Percentiles rank a stretch among this genome's conserved stretches.
Conservation (phyloP, 2,888 invertebrate species). For the Actias luna region DNA sequence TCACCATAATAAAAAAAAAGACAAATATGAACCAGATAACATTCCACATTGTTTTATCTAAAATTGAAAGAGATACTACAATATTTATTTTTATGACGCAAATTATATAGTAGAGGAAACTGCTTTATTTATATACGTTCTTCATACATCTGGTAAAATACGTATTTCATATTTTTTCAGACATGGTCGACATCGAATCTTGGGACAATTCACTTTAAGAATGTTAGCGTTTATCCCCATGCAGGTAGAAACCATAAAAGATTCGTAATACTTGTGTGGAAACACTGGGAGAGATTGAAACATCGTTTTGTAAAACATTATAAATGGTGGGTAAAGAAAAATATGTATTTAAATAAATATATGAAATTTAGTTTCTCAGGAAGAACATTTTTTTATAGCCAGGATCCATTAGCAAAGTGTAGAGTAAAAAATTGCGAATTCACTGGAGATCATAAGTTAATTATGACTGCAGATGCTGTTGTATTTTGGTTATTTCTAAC, state of each 20-base stretch:
- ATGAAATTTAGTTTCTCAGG: not conserved
- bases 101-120: not conserved
- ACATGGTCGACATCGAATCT: constrained; percentile 45
- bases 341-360: not conserved
- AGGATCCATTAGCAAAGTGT: constrained; percentile 71
- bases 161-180: constrained; percentile 39
- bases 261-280: constrained; percentile 9
- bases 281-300: constrained; percentile 5
- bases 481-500: constrained; percentile 66
- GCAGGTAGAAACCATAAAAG: not conserved
- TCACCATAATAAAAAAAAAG: too few relatives aligned
- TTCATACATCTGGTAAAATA: not conserved
- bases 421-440: constrained; percentile 78
- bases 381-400: not conserved
- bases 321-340: constrained; percentile 1
- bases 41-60: not conserved
- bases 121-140: not conserved
- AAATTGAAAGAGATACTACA: not conserved
- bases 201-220: constrained; percentile 45
- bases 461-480: constrained; percentile 81
- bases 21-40: not conserved
- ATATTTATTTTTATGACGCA: not conserved
- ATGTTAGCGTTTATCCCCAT: constrained; percentile 20
- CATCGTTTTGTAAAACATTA: constrained; percentile 10
- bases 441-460: constrained; percentile 59